These are phyloP conservation scores for Myrmecophaga tridactyla DNA, from an alignment of 2,113 vertebrate species.

Conservation along the genomic window DNA sequence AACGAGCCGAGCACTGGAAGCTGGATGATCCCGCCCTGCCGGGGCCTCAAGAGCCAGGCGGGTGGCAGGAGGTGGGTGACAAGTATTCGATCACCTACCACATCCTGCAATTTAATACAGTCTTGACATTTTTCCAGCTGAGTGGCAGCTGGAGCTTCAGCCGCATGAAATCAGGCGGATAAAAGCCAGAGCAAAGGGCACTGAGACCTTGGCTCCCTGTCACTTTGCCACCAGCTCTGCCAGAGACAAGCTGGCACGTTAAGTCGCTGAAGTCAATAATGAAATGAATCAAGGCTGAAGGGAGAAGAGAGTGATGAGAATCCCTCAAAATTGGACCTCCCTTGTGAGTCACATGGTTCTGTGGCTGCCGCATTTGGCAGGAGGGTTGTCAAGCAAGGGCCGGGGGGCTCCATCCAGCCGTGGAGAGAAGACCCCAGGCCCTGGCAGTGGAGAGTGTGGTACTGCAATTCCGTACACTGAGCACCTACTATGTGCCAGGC, in stretches of 20 bases:
- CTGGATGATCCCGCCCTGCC: neutral
- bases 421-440: neutral
- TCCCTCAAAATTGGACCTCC: neutral
- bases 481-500: neutral
- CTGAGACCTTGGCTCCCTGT: neutral
- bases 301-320: neutral
- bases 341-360: neutral
- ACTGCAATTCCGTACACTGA: neutral
- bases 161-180: conserved; percentile 41
- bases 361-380: too few species aligned
- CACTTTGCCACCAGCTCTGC: neutral
- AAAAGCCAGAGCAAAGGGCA: neutral
- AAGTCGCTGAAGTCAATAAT: neutral
- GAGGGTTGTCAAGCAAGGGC: neutral
- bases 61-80: neutral
- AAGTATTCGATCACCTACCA: neutral
- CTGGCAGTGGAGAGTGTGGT: too few species aligned
- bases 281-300: neutral
- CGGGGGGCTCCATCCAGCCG: too few species aligned
- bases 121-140: conserved; percentile 14
- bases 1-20: neutral
- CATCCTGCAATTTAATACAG: neutral
- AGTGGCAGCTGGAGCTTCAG: neutral
- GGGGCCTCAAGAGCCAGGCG: neutral
- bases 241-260: neutral